phyloP scores from a whole-genome alignment of 2,113 vertebrate genomes.

The Lophius piscatorius region DNA sequence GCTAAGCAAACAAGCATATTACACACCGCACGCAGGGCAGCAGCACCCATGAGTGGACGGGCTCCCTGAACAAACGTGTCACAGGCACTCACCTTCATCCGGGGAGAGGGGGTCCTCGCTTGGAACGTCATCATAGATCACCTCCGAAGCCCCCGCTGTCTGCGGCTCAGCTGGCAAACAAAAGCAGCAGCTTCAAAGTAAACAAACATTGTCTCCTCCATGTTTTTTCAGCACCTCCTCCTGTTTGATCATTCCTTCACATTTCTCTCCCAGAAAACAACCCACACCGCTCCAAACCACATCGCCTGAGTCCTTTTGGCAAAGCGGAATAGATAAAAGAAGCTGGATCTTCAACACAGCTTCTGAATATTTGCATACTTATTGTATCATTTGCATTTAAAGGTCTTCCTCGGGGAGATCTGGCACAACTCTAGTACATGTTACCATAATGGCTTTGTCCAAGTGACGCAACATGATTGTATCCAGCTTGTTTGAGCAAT shows the following conservation, averaged over 20 bases:
- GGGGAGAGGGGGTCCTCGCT: constrained; percentile 77
- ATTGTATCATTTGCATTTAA: constrained; percentile 29
- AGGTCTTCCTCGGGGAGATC: constrained; percentile 5
- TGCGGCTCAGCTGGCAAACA: constrained; percentile 40
- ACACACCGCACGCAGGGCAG: not conserved
- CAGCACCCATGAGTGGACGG: not conserved
- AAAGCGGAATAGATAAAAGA: constrained; percentile 21
- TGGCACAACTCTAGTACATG: constrained; percentile 7
- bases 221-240: too few species aligned
- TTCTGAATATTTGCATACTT: constrained; percentile 43
- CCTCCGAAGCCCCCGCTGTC: constrained; percentile 76
- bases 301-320: constrained; percentile 20
- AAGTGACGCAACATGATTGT: constrained; percentile 46
- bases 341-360: not conserved
- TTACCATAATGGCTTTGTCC: constrained; percentile 35
- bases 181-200: constrained; percentile 3
- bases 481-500: constrained; percentile 65
- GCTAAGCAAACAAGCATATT: constrained; percentile 32
- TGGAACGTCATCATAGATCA: constrained; percentile 96
- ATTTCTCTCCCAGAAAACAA: too few species aligned
- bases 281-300: constrained; percentile 11
- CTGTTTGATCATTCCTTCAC: too few species aligned
- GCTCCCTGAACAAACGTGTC: not conserved
- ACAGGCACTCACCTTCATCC: constrained; percentile 78
- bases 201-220: constrained; percentile 7